A percentile compares a stretch with the other conserved stretches of the same genome.
These are phyloP conservation scores for Lepidostoma basale DNA, from an alignment of 1,140 invertebrate species.

Conservation along the genomic window DNA sequence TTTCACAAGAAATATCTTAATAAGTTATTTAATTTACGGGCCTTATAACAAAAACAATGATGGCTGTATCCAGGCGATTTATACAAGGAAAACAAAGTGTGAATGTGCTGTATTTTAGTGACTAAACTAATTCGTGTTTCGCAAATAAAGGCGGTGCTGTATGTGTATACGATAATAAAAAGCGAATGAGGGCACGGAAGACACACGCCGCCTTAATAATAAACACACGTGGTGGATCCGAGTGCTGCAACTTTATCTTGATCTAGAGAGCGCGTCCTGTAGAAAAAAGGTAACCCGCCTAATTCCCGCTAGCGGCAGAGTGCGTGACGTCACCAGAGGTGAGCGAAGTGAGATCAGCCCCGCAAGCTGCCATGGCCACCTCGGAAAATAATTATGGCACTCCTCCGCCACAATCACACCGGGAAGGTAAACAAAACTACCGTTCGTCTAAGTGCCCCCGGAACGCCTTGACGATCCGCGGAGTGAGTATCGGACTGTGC, in stretches of 20 bases:
- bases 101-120: too few species aligned
- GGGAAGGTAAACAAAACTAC: background rate
- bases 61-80: too few species aligned
- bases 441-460: background rate
- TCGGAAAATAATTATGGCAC: background rate
- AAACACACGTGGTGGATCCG: conserved; percentile 3
- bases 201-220: background rate
- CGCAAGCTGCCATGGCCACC: background rate
- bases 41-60: too few species aligned
- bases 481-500: background rate
- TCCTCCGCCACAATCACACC: background rate
- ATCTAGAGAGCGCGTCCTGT: conserved; percentile 6
- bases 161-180: background rate
- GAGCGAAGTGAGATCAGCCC: background rate
- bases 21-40: too few species aligned
- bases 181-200: background rate
- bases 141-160: background rate
- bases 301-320: background rate
- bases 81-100: too few species aligned
- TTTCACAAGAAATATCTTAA: too few species aligned
- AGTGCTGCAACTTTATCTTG: background rate
- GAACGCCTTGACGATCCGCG: background rate
- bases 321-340: conserved; percentile 12
- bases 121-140: too few species aligned
- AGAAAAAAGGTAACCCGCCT: conserved; percentile 11